Evolutionary conservation across 2,888 invertebrate genomes (phyloP), one percentile per base, ranked within the genome.

Genomic region (Molanna angustata): DNA sequence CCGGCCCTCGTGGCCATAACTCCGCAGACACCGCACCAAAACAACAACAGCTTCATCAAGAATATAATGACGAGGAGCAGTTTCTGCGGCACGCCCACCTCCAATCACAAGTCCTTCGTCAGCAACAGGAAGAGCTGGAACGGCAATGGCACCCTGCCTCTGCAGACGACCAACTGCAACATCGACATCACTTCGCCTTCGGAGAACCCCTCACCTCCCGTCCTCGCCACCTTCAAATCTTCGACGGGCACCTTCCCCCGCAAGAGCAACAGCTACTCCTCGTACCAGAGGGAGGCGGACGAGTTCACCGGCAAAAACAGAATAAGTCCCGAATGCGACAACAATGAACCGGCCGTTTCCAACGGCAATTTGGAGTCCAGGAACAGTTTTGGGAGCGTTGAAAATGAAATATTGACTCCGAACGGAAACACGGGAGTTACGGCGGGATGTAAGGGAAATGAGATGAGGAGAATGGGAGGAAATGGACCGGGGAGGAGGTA

Each of bases 121-220:
- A 72, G 73, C 57, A 78, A 77, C 67, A 71, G 77, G 58, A 78
- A 78, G 69, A 76, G 76, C 66, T 78, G 77, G 77, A 75, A 76
- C 65, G 77, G 77, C 55, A 76, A 76, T 62, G 74, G 74, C 61
- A 76, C 75, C 58, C 70, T 77, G 64, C 76, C 76, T 32, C 71
- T 76, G 47, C 76, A 76, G 62, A 73, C 75, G 65, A 73, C 69
- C 62, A 49, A 35, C 50, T 44, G 46, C 19, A 39, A 52, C 22
- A 27, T 47, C 7, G 57, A 58, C 21, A 46, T 45, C 3, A 66
- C 71, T 21, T 70, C 74, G 13, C 72, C 74, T 21, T 44, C 58
- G 52, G 72, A 73, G 53, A 69, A 67, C 61, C 21, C 42, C 11
- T 19, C 22, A 6, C 67, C 72, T 59, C 76, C 76, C 40, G 71